Evolutionary conservation across 2,888 invertebrate species (phyloP).

Genomic region (Salticus scenicus): DNA sequence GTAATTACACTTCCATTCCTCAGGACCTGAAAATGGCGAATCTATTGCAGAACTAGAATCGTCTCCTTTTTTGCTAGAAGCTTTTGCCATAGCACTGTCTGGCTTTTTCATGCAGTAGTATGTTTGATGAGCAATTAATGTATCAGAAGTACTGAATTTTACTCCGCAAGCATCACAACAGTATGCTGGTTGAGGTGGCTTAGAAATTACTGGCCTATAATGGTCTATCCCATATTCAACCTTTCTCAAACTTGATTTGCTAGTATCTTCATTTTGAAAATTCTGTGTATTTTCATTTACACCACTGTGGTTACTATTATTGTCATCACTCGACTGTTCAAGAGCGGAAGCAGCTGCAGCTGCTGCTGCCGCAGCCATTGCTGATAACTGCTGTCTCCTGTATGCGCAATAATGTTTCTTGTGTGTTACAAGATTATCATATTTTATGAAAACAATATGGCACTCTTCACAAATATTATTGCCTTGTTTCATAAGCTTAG

Average conservation of each 20-base stretch:
- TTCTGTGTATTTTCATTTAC: conserved; percentile 6
- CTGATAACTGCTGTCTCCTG: conserved; percentile 74
- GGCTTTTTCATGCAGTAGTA: conserved; percentile 90
- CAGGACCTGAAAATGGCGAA: conserved; percentile 74
- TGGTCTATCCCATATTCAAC: conserved; percentile 1
- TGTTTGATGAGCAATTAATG: conserved; percentile 93
- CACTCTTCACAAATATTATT: conserved; percentile 97
- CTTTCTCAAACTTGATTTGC: not conserved
- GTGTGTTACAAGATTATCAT: conserved; percentile 94
- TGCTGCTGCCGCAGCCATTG: conserved; percentile 27
- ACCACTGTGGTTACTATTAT: conserved; percentile 44
- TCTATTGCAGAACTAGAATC: conserved; percentile 74
- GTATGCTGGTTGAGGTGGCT: conserved; percentile 75
- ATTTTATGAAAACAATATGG: conserved; percentile 96
- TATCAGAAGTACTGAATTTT: conserved; percentile 94
- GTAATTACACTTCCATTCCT: conserved; percentile 87
- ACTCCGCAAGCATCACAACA: conserved; percentile 96
- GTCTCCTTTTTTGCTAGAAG: conserved; percentile 74
- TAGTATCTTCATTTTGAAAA: conserved; percentile 1
- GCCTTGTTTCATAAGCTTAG: conserved; percentile 87
- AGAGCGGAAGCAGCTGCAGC: conserved; percentile 24
- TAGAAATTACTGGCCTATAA: conserved; percentile 24
- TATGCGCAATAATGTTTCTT: conserved; percentile 93
- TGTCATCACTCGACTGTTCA: conserved; percentile 40
- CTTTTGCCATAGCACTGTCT: conserved; percentile 59